Evolutionary conservation across 2,113 vertebrate genomes (phyloP).

Genomic region (Eira barbara): DNA sequence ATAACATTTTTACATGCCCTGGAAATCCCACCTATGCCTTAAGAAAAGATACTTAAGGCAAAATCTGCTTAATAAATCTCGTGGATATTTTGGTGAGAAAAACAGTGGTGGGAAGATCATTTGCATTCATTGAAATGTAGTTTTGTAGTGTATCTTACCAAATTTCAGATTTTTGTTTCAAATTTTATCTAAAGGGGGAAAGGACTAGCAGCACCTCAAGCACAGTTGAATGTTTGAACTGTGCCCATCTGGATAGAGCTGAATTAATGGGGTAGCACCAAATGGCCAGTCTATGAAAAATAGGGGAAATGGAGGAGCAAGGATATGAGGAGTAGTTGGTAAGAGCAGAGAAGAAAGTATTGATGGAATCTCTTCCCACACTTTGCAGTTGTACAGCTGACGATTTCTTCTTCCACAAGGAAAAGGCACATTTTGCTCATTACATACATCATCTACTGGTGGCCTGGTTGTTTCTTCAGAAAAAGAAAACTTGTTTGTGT

Average conservation of each 20-base stretch:
- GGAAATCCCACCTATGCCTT: neutral
- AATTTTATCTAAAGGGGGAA: neutral
- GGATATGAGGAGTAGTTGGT: neutral
- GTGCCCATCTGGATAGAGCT: neutral
- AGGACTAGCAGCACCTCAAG: neutral
- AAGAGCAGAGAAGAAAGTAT: neutral
- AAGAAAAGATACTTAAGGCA: neutral
- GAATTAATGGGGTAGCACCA: neutral
- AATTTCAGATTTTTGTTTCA: conserved; percentile 16
- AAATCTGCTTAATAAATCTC: neutral
- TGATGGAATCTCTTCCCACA: neutral
- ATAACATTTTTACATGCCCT: neutral
- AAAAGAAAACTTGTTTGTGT: neutral
- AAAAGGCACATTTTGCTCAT: conserved; percentile 14
- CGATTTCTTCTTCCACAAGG: neutral
- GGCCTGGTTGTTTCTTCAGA: neutral
- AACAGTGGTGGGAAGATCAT: neutral
- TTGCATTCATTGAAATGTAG: neutral
- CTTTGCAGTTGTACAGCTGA: neutral
- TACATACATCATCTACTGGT: conserved; percentile 28
- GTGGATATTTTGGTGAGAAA: neutral
- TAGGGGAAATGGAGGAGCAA: neutral
- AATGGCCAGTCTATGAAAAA: neutral
- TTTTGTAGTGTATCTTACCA: neutral
- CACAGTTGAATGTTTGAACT: neutral